Percentiles rank a stretch among this genome's conserved stretches.
Evolutionary conservation across 2,113 vertebrate species (phyloP).

Genomic region (Euleptes europaea): DNA sequence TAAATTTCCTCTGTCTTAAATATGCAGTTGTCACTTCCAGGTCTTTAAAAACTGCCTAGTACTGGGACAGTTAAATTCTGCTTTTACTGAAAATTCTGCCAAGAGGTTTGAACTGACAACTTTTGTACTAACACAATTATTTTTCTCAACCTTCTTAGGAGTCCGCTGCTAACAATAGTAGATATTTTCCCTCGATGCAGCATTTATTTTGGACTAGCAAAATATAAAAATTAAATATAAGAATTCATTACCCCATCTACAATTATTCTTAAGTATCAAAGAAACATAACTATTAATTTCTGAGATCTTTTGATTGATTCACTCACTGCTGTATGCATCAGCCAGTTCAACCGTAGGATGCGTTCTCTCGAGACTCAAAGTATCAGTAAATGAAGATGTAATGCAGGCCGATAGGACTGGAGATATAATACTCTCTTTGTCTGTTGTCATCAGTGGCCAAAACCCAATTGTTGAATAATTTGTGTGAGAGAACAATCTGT

Average conservation of each 20-base stretch:
- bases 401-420: slow-evolving; percentile 53
- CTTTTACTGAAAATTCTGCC: slow-evolving; percentile 14
- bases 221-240: slow-evolving; percentile 2
- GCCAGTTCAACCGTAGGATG: slow-evolving; percentile 6
- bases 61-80: slow-evolving; percentile 50
- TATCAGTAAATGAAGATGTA: slow-evolving; percentile 63
- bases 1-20: slow-evolving; percentile 30
- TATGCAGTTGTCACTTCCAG: slow-evolving; percentile 37
- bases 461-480: slow-evolving; percentile 76
- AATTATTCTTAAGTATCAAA: neutral
- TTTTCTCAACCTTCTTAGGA: slow-evolving; percentile 4
- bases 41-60: slow-evolving; percentile 54
- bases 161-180: neutral
- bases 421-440: slow-evolving; percentile 75
- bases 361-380: slow-evolving; percentile 21
- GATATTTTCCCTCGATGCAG: neutral
- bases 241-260: neutral
- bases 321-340: slow-evolving; percentile 24
- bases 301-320: neutral
- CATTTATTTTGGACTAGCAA: neutral
- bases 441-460: slow-evolving; percentile 52
- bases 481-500: slow-evolving; percentile 72
- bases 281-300: neutral
- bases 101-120: slow-evolving; percentile 47
- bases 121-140: slow-evolving; percentile 43